Conservation (phyloP, 2,113 vertebrate species). For the Oryzias curvinotus region DNA sequence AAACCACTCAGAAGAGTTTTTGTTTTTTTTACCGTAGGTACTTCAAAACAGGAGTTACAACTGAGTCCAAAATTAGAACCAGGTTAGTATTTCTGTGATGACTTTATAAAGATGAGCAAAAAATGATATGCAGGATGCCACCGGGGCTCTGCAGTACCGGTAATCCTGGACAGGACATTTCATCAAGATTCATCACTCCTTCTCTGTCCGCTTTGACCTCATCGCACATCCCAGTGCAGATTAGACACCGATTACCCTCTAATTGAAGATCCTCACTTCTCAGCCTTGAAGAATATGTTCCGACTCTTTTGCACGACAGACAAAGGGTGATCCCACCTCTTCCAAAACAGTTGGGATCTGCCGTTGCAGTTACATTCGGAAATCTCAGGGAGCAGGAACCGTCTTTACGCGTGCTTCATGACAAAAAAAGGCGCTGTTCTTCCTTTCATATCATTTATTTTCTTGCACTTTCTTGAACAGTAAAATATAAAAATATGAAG, state of each 20-base stretch:
- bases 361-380: too few relatives aligned
- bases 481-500: conserved; percentile 10
- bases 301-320: conserved; percentile 43
- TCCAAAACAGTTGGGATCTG: neutral
- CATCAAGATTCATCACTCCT: conserved; percentile 76
- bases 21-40: conserved; percentile 33
- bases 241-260: conserved; percentile 74
- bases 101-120: neutral
- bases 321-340: conserved; percentile 34
- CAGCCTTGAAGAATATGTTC: conserved; percentile 68
- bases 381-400: too few relatives aligned
- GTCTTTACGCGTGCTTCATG: too few relatives aligned
- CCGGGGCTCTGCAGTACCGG: conserved; percentile 37
- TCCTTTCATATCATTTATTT: too few relatives aligned
- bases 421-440: too few relatives aligned
- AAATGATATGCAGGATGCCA: conserved; percentile 30
- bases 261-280: conserved; percentile 73
- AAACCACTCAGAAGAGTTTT: conserved; percentile 42
- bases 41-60: conserved; percentile 8
- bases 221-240: conserved; percentile 73
- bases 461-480: conserved; percentile 2
- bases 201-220: conserved; percentile 75
- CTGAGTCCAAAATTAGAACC: too few relatives aligned
- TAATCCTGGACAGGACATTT: conserved; percentile 67
- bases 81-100: too few relatives aligned